Evolutionary conservation across 2,888 invertebrate genomes (phyloP).

Genomic region (Scaptomyza cyrtandrae): DNA sequence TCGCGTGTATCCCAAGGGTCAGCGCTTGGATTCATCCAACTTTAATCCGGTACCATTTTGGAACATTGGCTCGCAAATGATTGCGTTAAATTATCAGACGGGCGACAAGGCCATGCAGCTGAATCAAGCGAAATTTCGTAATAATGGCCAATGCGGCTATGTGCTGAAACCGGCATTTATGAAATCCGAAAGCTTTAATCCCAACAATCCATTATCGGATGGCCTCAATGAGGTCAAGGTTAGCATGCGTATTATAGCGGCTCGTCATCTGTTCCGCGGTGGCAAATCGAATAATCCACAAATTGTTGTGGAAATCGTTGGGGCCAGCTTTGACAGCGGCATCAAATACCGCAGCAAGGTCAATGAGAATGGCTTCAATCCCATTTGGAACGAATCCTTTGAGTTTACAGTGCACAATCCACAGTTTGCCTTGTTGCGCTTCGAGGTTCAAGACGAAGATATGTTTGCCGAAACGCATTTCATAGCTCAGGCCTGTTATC

Average conservation of each 20-base stretch:
- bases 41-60: slow-evolving; percentile 97
- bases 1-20: slow-evolving; percentile 97
- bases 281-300: slow-evolving; percentile 94
- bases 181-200: slow-evolving; percentile 92
- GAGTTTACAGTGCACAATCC: slow-evolving; percentile 93
- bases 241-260: slow-evolving; percentile 92
- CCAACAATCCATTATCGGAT: slow-evolving; percentile 88
- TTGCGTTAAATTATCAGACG: slow-evolving; percentile 98
- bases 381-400: slow-evolving; percentile 95
- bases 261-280: slow-evolving; percentile 93
- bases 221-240: slow-evolving; percentile 87
- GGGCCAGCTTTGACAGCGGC: slow-evolving; percentile 94
- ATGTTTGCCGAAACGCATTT: slow-evolving; percentile 99
- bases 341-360: slow-evolving; percentile 93
- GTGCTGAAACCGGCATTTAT: slow-evolving; percentile 95
- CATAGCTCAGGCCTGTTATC: slow-evolving; percentile 97
- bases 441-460: slow-evolving; percentile 97
- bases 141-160: slow-evolving; percentile 97
- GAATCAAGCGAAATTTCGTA: slow-evolving; percentile 95
- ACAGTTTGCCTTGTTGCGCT: slow-evolving; percentile 92
- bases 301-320: slow-evolving; percentile 95
- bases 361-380: slow-evolving; percentile 97
- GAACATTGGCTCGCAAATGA: slow-evolving; percentile 98
- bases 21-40: slow-evolving; percentile 98
- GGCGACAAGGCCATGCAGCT: slow-evolving; percentile 97